Conservation (phyloP, 1,140 invertebrate species). For the Dryas iulia region DNA sequence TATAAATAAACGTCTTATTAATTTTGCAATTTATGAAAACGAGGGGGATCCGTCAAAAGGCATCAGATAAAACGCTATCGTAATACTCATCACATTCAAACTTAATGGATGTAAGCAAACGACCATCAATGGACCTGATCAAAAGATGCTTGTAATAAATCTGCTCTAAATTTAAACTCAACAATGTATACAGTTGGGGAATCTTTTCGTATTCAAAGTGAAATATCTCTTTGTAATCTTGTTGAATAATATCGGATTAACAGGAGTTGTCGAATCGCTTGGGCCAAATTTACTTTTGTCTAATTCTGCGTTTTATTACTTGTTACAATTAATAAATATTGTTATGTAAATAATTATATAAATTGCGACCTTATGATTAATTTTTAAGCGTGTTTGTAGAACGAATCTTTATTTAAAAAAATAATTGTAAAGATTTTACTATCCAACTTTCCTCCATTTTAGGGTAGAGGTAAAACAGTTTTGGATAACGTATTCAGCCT, state of each 20-base stretch:
- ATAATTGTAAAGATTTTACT: too few species aligned
- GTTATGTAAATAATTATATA: background rate
- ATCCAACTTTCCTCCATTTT: too few species aligned
- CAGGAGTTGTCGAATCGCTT: constrained; percentile 46
- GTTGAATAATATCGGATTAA: constrained; percentile 62
- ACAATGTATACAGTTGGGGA: constrained; percentile 8
- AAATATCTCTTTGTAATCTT: constrained; percentile 64
- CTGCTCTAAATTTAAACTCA: constrained; percentile 19
- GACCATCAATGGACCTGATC: background rate
- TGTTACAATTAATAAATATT: background rate
- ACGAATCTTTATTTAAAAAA: too few species aligned
- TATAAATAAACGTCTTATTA: background rate
- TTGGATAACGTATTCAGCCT: too few species aligned
- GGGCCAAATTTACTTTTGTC: constrained; percentile 49
- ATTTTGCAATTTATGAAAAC: background rate
- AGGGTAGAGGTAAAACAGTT: too few species aligned
- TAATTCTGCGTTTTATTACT: constrained; percentile 28
- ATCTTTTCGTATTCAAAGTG: constrained; percentile 49
- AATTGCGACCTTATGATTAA: background rate
- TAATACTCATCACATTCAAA: background rate
- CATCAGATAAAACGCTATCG: background rate
- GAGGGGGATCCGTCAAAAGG: background rate
- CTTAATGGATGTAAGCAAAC: background rate
- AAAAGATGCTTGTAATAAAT: constrained; percentile 4
- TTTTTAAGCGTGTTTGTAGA: background rate